These are phyloP conservation scores for Corvus moneduloides DNA, from an alignment of 2,113 vertebrate species.

Conservation along the genomic window DNA sequence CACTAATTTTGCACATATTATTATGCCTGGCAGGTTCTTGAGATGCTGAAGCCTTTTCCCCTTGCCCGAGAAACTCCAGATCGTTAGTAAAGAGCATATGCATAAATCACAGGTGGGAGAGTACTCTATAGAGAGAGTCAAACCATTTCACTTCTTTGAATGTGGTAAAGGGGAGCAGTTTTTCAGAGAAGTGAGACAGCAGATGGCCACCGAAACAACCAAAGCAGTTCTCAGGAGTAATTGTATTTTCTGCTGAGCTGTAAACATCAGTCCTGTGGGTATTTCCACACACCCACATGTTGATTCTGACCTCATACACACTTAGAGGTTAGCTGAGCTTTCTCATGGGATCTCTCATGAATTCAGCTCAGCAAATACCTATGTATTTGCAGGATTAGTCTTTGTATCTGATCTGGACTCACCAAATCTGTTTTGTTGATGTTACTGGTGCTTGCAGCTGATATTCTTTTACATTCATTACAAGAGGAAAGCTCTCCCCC, in stretches of 20 bases:
- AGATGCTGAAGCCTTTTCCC: neutral
- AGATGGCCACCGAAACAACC: slow-evolving; percentile 52
- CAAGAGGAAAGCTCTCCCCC: neutral
- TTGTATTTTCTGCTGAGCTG: slow-evolving; percentile 36
- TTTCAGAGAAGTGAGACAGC: slow-evolving; percentile 37
- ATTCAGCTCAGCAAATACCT: neutral
- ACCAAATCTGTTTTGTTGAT: neutral
- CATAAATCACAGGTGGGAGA: neutral
- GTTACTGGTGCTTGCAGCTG: neutral
- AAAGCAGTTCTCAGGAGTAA: slow-evolving; percentile 36
- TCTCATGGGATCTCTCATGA: neutral
- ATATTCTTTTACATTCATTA: neutral
- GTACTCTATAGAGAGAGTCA: neutral
- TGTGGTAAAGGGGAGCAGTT: neutral
- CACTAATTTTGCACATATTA: neutral
- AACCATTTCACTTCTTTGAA: slow-evolving; percentile 20
- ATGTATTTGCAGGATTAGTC: neutral
- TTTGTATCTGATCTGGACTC: neutral
- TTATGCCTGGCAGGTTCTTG: neutral
- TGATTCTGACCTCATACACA: neutral
- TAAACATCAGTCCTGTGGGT: slow-evolving; percentile 30
- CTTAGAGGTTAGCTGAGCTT: neutral
- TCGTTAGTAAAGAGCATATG: neutral
- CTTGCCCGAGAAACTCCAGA: neutral
- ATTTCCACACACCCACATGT: neutral